Evolutionary conservation across 1,140 invertebrate genomes (phyloP).

Genomic region (Metaphire vulgaris): DNA sequence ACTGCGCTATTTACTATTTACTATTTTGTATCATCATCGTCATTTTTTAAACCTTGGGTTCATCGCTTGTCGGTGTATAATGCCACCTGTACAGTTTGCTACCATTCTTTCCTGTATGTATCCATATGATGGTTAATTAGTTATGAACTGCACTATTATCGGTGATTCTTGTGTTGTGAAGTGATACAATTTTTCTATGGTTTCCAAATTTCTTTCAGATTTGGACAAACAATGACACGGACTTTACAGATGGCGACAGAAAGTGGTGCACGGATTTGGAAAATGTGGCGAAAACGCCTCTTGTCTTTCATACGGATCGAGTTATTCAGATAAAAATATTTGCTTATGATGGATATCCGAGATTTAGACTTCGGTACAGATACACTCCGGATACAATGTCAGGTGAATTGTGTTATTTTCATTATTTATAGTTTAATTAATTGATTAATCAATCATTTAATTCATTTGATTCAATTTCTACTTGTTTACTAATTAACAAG

Average conservation of each 20-base stretch:
- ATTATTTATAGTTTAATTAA: background rate
- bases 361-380: slow-evolving; percentile 6
- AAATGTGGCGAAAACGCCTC: background rate
- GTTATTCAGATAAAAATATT: slow-evolving; percentile 8
- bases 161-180: background rate
- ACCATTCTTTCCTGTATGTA: no score
- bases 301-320: background rate
- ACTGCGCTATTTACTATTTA: no score
- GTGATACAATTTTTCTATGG: no score
- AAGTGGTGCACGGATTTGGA: background rate
- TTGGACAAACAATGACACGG: background rate
- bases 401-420: background rate
- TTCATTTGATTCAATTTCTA: no score
- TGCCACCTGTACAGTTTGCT: background rate
- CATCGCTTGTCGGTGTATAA: background rate
- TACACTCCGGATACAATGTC: slow-evolving; percentile 1
- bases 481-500: no score
- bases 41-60: background rate
- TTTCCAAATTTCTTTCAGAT: no score
- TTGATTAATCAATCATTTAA: background rate
- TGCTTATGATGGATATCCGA: slow-evolving; percentile 12
- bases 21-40: no score
- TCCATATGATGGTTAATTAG: no score
- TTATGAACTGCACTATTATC: background rate
- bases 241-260: background rate